Conservation (phyloP, 2,797 vertebrate species). For the Zonotrichia albicollis region DNA sequence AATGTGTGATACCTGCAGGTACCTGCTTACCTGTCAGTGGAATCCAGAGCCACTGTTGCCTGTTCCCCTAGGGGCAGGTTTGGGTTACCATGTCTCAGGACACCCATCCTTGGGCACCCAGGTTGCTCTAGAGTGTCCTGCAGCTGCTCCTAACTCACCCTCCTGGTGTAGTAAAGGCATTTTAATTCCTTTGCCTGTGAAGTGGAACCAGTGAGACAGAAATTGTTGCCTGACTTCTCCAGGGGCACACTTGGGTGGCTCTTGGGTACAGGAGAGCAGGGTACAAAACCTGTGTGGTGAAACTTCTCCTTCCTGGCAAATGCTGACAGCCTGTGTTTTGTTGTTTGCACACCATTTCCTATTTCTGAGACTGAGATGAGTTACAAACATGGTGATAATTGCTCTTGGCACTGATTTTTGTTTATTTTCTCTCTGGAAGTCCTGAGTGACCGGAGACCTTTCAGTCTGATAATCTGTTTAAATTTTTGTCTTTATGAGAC, state of each 20-base stretch:
- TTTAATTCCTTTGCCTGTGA: neutral
- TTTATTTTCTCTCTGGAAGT: neutral
- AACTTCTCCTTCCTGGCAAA: neutral
- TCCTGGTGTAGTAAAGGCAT: neutral
- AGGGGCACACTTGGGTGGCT: neutral
- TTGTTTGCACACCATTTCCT: neutral
- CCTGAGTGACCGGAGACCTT: neutral
- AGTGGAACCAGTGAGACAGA: neutral
- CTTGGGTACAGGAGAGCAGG: rapidly evolving
- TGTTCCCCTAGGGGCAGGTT: rapidly evolving
- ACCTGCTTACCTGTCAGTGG: neutral
- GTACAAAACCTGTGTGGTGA: neutral
- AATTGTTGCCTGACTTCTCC: neutral
- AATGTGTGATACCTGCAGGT: neutral
- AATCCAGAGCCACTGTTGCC: neutral
- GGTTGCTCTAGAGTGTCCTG: neutral
- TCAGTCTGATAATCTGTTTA: neutral
- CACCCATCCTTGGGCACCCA: neutral
- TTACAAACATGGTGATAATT: neutral
- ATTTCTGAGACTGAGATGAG: neutral
- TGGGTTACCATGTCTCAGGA: neutral
- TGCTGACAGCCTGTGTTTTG: neutral
- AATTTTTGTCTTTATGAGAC: neutral
- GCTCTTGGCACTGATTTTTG: neutral
- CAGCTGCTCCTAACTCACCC: neutral